Base-by-base conservation (phyloP, 2,113 vertebrate species). In the Vombatus ursinus region DNA sequence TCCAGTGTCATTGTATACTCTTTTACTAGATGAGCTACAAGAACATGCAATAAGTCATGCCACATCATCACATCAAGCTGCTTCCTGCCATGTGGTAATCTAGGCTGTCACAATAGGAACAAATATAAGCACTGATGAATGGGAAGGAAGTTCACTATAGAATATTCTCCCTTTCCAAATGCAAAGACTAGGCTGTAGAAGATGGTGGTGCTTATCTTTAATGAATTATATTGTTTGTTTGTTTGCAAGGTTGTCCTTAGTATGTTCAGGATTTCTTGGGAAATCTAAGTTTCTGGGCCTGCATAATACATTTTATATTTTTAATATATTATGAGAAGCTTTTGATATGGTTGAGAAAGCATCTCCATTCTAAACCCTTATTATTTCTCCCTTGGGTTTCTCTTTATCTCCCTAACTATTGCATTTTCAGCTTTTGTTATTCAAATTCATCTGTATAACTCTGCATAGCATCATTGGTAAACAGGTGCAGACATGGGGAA, bases 1-100 rank as follows among this genome's bases (percentile, higher is more conserved):
- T 96, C 93, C 90, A 94, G 50, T 90, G 92, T 95, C 53, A 94
- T 95, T 93, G 9, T 96, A 96, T 96, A 96, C 52, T 84, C 95
- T 95, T 96, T 96, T 96, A 97, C 96, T 94, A 94, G 92, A 61
- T 95, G 5, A 91, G 37, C 77, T 53, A 51, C 90, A 97, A 9
- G 94, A 96, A 96, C 95, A 96, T 50, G 68, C 68, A 93, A 28
- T 53, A 93, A 96, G 52, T n/a, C 95, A 77, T 50, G 47, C 2
- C 49, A 61, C 6, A 25, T 92, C 26, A 68, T 84, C 90, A 49
- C 26, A 57, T 57, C 89, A 25, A 52, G 54, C 24, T 57, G 22
- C 49, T 47, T 93, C 95, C 95, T 52, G 52, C 90, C 92, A 48
- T 10, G 37, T 52, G 90, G n/a, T 61, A 53, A 93, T 37, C 31